Evolutionary conservation across 2,113 vertebrate genomes (phyloP).

Genomic region (Lycaon pictus): DNA sequence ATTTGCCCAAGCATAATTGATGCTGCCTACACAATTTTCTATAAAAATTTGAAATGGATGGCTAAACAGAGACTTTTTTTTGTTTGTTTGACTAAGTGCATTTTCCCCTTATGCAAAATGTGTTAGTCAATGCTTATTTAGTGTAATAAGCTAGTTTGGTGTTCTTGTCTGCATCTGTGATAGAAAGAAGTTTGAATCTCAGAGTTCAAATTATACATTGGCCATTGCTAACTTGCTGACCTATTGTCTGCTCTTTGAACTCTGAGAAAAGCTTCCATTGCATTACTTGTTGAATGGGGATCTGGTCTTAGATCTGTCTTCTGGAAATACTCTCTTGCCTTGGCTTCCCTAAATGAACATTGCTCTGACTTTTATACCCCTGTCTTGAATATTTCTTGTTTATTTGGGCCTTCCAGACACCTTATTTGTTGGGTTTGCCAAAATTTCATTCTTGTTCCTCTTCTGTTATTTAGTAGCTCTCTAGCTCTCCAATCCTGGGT

Average conservation of each 20-base stretch:
- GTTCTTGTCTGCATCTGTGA: constrained; percentile 56
- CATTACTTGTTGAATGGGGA: not conserved
- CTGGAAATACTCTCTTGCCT: not conserved
- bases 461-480: not conserved
- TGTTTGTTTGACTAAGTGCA: constrained; percentile 82
- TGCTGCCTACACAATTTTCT: constrained; percentile 85
- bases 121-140: constrained; percentile 77
- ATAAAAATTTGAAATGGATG: constrained; percentile 85
- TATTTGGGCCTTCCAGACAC: not conserved
- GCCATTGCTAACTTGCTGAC: not conserved
- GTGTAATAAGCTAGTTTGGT: constrained; percentile 37
- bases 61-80: constrained; percentile 81
- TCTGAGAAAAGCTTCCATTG: not conserved
- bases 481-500: not conserved
- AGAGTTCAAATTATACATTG: not conserved
- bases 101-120: constrained; percentile 70
- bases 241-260: not conserved
- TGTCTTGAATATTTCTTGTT: not conserved
- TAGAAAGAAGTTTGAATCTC: constrained; percentile 14
- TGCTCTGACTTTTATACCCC: not conserved
- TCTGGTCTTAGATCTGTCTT: not conserved
- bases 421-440: not conserved
- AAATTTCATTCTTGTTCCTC: not conserved
- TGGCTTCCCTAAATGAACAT: not conserved
- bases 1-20: constrained; percentile 86